Percentiles rank a stretch among this genome's conserved stretches.
These are phyloP conservation scores for Novumbra hubbsi DNA, from an alignment of 2,797 vertebrate genomes.

Conservation along the genomic window DNA sequence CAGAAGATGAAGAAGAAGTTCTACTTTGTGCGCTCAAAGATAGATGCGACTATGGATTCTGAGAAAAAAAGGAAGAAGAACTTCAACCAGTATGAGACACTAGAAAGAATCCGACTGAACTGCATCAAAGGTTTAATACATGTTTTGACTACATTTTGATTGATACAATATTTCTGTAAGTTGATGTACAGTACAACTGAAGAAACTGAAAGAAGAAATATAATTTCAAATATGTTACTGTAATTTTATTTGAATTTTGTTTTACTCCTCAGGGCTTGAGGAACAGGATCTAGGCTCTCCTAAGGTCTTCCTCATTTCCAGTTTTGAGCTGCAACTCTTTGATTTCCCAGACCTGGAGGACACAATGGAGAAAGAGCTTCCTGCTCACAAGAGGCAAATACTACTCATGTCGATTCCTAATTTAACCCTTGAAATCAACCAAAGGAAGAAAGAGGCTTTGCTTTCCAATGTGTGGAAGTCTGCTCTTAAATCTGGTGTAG, in stretches of 20 bases:
- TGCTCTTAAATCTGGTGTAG: slow-evolving; percentile 25
- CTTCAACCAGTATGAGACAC: slow-evolving; percentile 41
- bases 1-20: slow-evolving; percentile 64
- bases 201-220: too few relatives aligned
- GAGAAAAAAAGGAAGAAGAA: slow-evolving; percentile 27
- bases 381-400: slow-evolving; percentile 61
- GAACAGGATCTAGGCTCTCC: slow-evolving; percentile 34
- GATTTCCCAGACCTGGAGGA: slow-evolving; percentile 67
- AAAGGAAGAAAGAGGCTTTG: slow-evolving; percentile 42
- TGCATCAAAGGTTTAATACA: slow-evolving; percentile 22
- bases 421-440: slow-evolving; percentile 34
- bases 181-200: too few relatives aligned
- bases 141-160: slow-evolving; percentile 13
- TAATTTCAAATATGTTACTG: slow-evolving; percentile 9
- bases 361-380: slow-evolving; percentile 67
- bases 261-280: slow-evolving; percentile 23
- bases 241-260: slow-evolving; percentile 56
- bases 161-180: too few relatives aligned
- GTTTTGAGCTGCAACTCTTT: slow-evolving; percentile 38
- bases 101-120: slow-evolving; percentile 54
- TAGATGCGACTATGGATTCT: slow-evolving; percentile 54
- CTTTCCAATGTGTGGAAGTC: slow-evolving; percentile 26
- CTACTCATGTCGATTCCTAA: slow-evolving; percentile 56
- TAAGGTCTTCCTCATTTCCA: slow-evolving; percentile 71
- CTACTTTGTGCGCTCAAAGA: slow-evolving; percentile 73